Conservation (phyloP, 2,797 vertebrate species). For the Ctenopoma multispine region DNA sequence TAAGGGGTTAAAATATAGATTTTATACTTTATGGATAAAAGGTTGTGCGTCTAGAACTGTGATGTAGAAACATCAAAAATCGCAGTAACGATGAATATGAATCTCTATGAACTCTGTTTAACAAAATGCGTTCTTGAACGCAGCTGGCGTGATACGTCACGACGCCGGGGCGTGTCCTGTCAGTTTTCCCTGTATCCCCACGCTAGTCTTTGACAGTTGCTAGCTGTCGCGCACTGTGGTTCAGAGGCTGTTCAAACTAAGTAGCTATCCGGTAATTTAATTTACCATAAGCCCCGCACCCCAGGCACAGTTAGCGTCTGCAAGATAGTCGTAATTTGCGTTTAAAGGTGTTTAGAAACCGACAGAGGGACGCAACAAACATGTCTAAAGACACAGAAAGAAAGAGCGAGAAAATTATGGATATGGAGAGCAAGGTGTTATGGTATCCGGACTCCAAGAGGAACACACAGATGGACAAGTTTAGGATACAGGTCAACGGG, state of each 20-base stretch:
- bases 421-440: conserved; percentile 90
- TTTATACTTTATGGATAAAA: no score
- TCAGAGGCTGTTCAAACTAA: not conserved
- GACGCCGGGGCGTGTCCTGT: conserved; percentile 16
- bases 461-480: conserved; percentile 92
- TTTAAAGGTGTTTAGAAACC: not conserved
- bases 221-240: not conserved
- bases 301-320: conserved; percentile 7
- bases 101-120: no score
- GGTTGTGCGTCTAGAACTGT: no score
- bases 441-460: conserved; percentile 97
- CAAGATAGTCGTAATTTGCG: not conserved
- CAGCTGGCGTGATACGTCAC: conserved; percentile 22
- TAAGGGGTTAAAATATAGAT: no score
- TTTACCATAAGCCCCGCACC: not conserved
- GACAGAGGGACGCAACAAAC: conserved; percentile 38
- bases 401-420: conserved; percentile 89
- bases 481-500: conserved; percentile 87
- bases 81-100: no score
- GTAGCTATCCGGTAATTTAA: conserved; percentile 4
- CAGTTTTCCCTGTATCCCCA: conserved; percentile 34
- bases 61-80: no score
- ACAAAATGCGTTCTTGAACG: conserved; percentile 45
- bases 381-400: conserved; percentile 86
- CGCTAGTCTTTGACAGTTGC: conserved; percentile 43